These are phyloP conservation scores for Eupelmus urozonus DNA, from an alignment of 2,888 invertebrate species.

Conservation along the genomic window DNA sequence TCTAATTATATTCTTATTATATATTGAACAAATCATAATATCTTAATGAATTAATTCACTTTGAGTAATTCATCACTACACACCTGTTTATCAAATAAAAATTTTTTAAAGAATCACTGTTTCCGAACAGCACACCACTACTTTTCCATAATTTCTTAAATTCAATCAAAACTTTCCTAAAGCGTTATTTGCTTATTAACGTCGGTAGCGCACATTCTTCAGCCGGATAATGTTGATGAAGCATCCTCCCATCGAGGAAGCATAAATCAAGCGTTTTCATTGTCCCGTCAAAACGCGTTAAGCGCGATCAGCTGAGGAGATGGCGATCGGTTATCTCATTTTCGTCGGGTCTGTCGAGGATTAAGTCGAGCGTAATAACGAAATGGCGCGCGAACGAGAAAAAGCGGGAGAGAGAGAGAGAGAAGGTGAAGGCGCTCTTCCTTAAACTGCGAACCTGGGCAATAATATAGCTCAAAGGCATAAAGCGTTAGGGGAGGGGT, in stretches of 20 bases:
- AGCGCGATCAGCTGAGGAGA: not conserved
- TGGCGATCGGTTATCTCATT: conserved; percentile 40
- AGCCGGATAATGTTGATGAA: not conserved
- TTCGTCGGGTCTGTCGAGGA: conserved; percentile 35
- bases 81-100: too few relatives aligned
- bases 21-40: too few relatives aligned
- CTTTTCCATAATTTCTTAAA: too few relatives aligned
- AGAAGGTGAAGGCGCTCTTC: not conserved
- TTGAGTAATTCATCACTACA: too few relatives aligned
- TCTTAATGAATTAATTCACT: too few relatives aligned
- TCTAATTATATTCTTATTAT: too few relatives aligned
- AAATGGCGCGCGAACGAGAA: conserved; percentile 35
- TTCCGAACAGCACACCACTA: too few relatives aligned
- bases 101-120: too few relatives aligned
- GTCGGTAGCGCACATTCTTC: not conserved
- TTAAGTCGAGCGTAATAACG: conserved; percentile 45
- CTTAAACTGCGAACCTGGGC: conserved; percentile 30
- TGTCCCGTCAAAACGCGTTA: conserved; percentile 39
- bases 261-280: conserved; percentile 30
- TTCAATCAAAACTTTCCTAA: too few relatives aligned
- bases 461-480: conserved; percentile 51
- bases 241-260: not conserved
- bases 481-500: conserved; percentile 29
- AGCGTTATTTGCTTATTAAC: too few relatives aligned
- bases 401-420: not conserved